Base-by-base conservation (phyloP, 1,140 invertebrate species). In the Euura saliciscinereae region DNA sequence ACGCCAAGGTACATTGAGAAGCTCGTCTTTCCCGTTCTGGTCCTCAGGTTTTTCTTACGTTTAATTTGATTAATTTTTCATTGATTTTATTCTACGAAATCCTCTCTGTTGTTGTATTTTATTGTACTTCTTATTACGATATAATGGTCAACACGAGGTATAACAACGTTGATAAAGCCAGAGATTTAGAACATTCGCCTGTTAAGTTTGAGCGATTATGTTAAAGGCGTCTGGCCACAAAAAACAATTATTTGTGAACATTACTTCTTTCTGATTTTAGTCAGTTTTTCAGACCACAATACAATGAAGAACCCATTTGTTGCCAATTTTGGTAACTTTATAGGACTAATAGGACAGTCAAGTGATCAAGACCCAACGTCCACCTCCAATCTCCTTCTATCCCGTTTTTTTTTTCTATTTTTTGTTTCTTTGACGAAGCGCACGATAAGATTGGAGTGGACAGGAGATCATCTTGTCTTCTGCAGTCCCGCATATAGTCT, bases 1-100 rank as follows among this genome's bases (percentile, higher is more conserved):
- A 99, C 88, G 96, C 96, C 66, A 97, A 98, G 92, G 96, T 97
- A 89, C 89, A 83, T 76, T 45, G 76, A 65, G 78, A 45, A 75
- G 71, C 67, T 74, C 70, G 65, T 73, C 71, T 45, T 66, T 71
- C 5, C 6, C n/a, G 66, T 64, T 46, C 72, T 69, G 44, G 8
- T 71, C 70, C 69, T 59, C 28, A 28, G 28, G 43, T 51, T 51
- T 51, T 2, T 51, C 1, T 8, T 51, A 51, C 13, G 13, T 59
- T 59, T 3, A 59, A 6, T 59, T 8, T 2, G 6, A 59, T 66
- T 13, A 44, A 10, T 42, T 72, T 46, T 11, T 8, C 1, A 28
- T 70, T 68, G 0, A n/a, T 70, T 59, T 43, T 5, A 7, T 66
- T 66, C 28, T 28, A 28, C n/a, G 6, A 71, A 11, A 59, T n/a